Conservation (phyloP, 2,113 vertebrate genomes). For the Cyrtonyx montezumae region DNA sequence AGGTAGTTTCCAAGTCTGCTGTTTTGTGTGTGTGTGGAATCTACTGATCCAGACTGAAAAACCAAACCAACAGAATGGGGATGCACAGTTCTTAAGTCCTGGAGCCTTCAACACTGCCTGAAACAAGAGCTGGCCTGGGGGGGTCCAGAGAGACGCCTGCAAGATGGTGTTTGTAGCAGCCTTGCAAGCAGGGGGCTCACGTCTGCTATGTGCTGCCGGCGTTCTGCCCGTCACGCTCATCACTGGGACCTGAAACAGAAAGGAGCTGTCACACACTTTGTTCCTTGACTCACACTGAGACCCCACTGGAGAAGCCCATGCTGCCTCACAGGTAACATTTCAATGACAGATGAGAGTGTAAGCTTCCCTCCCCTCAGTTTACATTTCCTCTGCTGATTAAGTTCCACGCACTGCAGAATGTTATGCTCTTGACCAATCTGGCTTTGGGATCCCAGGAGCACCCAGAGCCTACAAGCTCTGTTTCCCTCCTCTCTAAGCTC, state of each 20-base stretch:
- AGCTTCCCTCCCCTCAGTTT: not conserved
- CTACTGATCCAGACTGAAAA: slow-evolving; percentile 79
- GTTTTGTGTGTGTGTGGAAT: slow-evolving; percentile 69
- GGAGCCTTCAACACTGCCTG: slow-evolving; percentile 79
- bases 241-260: slow-evolving; percentile 82
- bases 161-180: slow-evolving; percentile 81
- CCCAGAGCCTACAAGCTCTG: not conserved
- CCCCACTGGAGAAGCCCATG: not conserved
- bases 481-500: not conserved
- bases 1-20: slow-evolving; percentile 91
- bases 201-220: slow-evolving; percentile 93
- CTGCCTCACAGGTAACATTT: not conserved
- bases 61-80: slow-evolving; percentile 81
- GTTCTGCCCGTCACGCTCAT: slow-evolving; percentile 87
- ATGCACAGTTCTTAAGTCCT: slow-evolving; percentile 83
- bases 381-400: not conserved
- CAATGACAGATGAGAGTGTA: not conserved
- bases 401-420: not conserved
- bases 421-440: not conserved
- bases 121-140: slow-evolving; percentile 81
- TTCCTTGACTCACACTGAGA: not conserved
- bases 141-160: slow-evolving; percentile 84
- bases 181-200: slow-evolving; percentile 75
- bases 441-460: not conserved
- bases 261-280: not conserved